These are phyloP conservation scores for Ophion obscuratus DNA, from an alignment of 2,888 invertebrate genomes.

Conservation along the genomic window DNA sequence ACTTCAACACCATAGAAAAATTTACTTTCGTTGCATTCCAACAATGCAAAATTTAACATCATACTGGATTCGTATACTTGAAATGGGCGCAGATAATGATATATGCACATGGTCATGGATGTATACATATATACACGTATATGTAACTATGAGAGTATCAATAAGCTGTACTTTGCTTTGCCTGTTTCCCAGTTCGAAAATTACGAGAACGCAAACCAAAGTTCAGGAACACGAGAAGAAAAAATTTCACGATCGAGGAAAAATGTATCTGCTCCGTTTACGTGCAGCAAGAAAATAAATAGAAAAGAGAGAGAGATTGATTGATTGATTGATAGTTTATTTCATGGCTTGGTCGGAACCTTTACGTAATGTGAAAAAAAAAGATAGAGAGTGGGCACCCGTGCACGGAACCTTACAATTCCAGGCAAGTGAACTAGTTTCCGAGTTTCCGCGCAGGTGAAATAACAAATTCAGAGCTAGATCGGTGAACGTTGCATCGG, in stretches of 20 bases:
- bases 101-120: background rate
- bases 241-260: background rate
- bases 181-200: background rate
- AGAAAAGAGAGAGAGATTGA: background rate
- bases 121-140: background rate
- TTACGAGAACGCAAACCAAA: background rate
- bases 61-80: conserved; percentile 59
- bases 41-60: too few relatives aligned
- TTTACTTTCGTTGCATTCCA: too few relatives aligned
- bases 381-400: background rate
- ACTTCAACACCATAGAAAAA: too few relatives aligned
- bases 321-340: too few relatives aligned
- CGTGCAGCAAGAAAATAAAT: background rate
- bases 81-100: conserved; percentile 62
- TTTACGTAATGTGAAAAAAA: too few relatives aligned
- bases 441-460: conserved; percentile 12
- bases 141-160: background rate
- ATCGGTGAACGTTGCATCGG: conserved; percentile 29
- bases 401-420: background rate
- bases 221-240: background rate
- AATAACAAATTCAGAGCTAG: conserved; percentile 48
- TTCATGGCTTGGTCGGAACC: too few relatives aligned
- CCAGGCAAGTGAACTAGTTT: conserved; percentile 10
- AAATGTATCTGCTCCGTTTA: background rate
- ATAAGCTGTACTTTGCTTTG: conserved; percentile 10